Conservation (phyloP, 2,888 invertebrate genomes). For the Heteromyza rotundicornis region DNA sequence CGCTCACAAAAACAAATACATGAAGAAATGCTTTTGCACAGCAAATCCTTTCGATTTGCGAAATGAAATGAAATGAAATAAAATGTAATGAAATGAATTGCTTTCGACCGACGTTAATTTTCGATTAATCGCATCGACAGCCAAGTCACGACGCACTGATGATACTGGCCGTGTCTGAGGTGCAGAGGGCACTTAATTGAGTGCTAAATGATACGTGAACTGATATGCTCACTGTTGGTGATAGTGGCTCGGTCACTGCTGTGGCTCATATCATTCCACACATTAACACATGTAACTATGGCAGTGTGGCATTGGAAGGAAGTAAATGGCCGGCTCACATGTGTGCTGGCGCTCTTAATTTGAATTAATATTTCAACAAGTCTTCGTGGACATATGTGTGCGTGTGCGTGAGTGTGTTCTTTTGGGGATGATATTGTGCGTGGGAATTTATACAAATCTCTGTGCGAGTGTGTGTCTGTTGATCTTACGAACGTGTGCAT, state of each 20-base stretch:
- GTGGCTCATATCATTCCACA: neutral
- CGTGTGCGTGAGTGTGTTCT: neutral
- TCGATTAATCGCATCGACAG: constrained; percentile 44
- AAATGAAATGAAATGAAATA: too few relatives aligned
- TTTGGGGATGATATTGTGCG: too few relatives aligned
- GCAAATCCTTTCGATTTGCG: constrained; percentile 47
- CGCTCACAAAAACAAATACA: neutral
- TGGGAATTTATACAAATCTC: too few relatives aligned
- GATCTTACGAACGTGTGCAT: too few relatives aligned
- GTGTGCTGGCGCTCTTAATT: constrained; percentile 24
- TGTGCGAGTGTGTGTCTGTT: too few relatives aligned
- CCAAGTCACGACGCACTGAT: too few relatives aligned
- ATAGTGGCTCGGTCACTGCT: constrained; percentile 14
- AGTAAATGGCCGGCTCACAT: constrained; percentile 11
- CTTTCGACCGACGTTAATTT: constrained; percentile 51
- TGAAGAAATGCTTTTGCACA: neutral
- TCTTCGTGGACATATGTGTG: constrained; percentile 18
- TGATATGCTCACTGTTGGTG: constrained; percentile 45
- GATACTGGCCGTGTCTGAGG: constrained; percentile 18
- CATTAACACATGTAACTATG: neutral
- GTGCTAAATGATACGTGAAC: constrained; percentile 61
- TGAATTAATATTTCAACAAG: constrained; percentile 37
- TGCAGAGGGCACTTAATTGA: constrained; percentile 53
- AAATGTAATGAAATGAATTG: constrained; percentile 46
- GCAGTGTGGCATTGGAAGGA: neutral